Percentiles rank a stretch among this genome's conserved stretches.
Evolutionary conservation across 2,113 vertebrate species (phyloP).

Genomic region (Sinocyclocheilus grahami): DNA sequence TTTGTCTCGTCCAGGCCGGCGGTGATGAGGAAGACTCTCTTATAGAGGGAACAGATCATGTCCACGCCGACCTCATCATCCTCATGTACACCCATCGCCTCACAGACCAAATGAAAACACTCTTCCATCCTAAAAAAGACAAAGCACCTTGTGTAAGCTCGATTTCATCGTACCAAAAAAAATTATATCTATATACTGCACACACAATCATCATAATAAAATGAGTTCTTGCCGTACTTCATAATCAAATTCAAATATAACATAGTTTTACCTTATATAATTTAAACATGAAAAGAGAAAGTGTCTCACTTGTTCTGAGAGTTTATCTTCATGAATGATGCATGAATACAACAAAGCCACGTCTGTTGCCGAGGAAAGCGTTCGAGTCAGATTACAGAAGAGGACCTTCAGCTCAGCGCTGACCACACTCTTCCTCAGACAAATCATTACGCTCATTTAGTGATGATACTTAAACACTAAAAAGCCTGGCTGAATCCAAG

Average conservation of each 20-base stretch:
- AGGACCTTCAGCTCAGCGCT: background rate
- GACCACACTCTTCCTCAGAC: background rate
- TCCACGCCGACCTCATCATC: constrained; percentile 63
- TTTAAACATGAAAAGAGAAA: background rate
- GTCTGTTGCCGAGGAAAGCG: constrained; percentile 44
- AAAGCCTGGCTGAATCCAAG: background rate
- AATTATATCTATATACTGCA: background rate
- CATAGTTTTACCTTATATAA: background rate
- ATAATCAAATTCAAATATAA: constrained; percentile 2
- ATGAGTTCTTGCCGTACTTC: background rate
- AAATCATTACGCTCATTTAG: background rate
- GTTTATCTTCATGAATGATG: constrained; percentile 45
- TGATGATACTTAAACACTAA: background rate
- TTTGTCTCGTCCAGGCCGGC: constrained; percentile 57
- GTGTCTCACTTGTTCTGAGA: constrained; percentile 9
- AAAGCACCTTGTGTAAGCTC: background rate
- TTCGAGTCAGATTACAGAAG: constrained; percentile 30
- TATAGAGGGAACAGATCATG: constrained; percentile 65
- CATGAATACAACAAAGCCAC: constrained; percentile 48
- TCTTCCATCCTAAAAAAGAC: constrained; percentile 57
- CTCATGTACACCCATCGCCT: constrained; percentile 58
- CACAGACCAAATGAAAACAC: constrained; percentile 54
- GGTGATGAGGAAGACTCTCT: constrained; percentile 64
- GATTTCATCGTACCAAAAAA: background rate
- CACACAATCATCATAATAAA: background rate